These are phyloP conservation scores for Nebria salina DNA, from an alignment of 2,888 invertebrate species.

Conservation along the genomic window DNA sequence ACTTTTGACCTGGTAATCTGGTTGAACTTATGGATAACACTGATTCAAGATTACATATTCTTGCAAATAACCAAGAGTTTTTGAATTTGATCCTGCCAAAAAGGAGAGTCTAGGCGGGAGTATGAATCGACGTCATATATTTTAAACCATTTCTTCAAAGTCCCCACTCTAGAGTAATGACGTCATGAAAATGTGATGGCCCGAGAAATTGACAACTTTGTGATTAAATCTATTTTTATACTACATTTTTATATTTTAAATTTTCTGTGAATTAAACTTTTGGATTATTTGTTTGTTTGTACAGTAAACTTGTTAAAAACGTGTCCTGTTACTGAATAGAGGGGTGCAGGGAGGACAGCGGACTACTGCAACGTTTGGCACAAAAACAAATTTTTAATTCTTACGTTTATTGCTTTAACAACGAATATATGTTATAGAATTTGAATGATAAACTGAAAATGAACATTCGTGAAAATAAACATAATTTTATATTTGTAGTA, in stretches of 20 bases:
- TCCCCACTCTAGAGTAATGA: neutral
- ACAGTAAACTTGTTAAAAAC: neutral
- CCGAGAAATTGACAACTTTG: slow-evolving; percentile 8
- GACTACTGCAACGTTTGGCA: neutral
- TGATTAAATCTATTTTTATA: neutral
- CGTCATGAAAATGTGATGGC: slow-evolving; percentile 1
- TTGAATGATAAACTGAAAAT: neutral
- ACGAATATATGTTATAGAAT: neutral
- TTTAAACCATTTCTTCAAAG: slow-evolving; percentile 2
- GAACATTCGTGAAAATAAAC: neutral
- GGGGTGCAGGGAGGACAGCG: neutral
- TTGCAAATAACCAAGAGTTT: neutral
- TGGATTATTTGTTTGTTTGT: neutral
- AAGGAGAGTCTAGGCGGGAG: slow-evolving; percentile 1
- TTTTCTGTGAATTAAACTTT: neutral
- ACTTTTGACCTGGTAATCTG: slow-evolving; percentile 19
- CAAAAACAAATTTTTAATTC: neutral
- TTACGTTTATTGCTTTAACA: neutral
- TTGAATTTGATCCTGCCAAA: neutral
- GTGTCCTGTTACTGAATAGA: neutral
- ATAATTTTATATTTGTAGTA: neutral
- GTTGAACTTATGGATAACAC: slow-evolving; percentile 4
- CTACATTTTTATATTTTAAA: neutral
- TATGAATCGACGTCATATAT: slow-evolving; percentile 9
- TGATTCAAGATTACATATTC: slow-evolving; percentile 17